These are phyloP conservation scores for Drosophila merina DNA, from an alignment of 2,888 invertebrate species.

Conservation along the genomic window DNA sequence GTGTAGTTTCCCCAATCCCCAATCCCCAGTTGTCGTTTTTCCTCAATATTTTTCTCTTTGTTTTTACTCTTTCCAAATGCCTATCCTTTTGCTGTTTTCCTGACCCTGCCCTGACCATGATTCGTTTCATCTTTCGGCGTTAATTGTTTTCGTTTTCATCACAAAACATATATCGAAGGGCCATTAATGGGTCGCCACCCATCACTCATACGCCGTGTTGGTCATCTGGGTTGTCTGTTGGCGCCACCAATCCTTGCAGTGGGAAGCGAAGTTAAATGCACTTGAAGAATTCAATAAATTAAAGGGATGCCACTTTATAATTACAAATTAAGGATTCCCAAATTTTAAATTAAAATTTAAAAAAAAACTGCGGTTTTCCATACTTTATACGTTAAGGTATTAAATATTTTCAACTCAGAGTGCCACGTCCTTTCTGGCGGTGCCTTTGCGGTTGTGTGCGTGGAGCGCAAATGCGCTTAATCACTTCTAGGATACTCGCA, in stretches of 20 bases:
- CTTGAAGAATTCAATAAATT: constrained; percentile 12
- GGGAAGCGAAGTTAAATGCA: constrained; percentile 28
- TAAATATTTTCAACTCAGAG: too few relatives aligned
- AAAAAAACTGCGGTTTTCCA: too few relatives aligned
- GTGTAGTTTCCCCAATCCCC: constrained; percentile 56
- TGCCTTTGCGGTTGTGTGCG: constrained; percentile 47
- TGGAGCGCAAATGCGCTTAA: constrained; percentile 71
- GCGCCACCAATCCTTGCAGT: constrained; percentile 76
- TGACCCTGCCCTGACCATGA: constrained; percentile 47
- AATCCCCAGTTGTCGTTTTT: constrained; percentile 25
- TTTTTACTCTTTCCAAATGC: constrained; percentile 31
- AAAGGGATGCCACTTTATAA: too few relatives aligned
- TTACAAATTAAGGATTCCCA: background rate
- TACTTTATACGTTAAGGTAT: too few relatives aligned
- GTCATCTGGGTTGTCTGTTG: constrained; percentile 34
- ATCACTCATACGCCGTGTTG: constrained; percentile 58
- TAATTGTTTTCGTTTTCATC: constrained; percentile 79
- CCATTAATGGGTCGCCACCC: constrained; percentile 65
- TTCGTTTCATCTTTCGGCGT: constrained; percentile 74
- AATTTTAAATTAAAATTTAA: too few relatives aligned
- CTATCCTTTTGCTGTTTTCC: constrained; percentile 21
- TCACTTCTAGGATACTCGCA: constrained; percentile 57
- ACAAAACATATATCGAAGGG: constrained; percentile 70
- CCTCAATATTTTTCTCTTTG: constrained; percentile 13
- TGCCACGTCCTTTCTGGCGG: constrained; percentile 3